Evolutionary conservation across 53 echinoderm and acorn worm genomes (phyloP), one percentile per base, ranked within the genome.

Genomic region (Actinopyga echinites): DNA sequence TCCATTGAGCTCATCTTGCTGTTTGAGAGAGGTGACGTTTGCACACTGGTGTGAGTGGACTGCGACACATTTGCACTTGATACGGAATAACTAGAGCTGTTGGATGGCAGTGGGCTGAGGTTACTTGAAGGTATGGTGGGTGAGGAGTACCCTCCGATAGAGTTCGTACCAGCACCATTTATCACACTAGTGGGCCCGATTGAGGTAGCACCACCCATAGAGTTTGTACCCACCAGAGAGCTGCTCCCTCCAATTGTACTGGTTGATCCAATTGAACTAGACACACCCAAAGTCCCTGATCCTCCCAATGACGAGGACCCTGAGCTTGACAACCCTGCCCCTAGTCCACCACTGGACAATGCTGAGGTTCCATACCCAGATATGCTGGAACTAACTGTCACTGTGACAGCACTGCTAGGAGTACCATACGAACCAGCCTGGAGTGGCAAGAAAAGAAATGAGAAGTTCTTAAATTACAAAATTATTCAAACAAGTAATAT

Each of bases 1-100:
- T 96, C 93, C 55, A 94, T 79, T 40, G 91, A 82, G 0, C 89
- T 85, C 60, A 99, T 57, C 81, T 99, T 99, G 82, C 87, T 84
- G 61, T 83, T 82, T 2, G 90, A 71, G 60, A 92, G 64, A 53
- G 92, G 91, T 59, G 92, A 84, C 40, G 91, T 89, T 55, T 91
- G 94, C 65, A 87, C 91, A 57, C 83, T 83, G 3, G 89, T 82
- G 59, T 91, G 94, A 19, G 94, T 82, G 64, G 91, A 74, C 90
- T 92, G 88, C 64, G 95, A 83, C 85, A 65, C 80, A 64, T 71
- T 89, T 58, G 83, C 74, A 73, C 84, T 84, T 57, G 89, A 66
- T 43, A 71, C 71, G 20, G 54, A 56, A 56, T 77, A 77, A 54
- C 77, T 77, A 32, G 77, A 28, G 29, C 54, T 74, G 52, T 69